A percentile compares a stretch with the other conserved stretches of the same genome.
Conservation (phyloP, 1,140 invertebrate genomes). For the Pseudomyrmex concolor region DNA sequence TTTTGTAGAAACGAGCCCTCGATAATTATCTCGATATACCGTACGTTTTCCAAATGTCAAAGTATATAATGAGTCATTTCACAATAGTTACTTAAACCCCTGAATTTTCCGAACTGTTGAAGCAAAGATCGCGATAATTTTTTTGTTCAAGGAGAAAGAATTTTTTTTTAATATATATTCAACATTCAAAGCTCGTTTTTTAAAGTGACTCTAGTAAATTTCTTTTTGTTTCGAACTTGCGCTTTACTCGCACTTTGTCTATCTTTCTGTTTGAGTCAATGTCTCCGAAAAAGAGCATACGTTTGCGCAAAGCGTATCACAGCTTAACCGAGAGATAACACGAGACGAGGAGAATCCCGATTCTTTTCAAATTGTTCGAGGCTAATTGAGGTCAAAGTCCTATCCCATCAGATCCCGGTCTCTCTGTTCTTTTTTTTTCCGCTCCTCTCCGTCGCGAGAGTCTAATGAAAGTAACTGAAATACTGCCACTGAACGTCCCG, state of each 20-base stretch:
- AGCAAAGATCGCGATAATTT: neutral
- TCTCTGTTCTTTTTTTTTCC: constrained; percentile 2
- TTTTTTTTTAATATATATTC: too few relatives aligned
- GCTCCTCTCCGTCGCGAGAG: neutral
- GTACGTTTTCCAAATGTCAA: neutral
- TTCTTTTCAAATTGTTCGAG: constrained; percentile 64
- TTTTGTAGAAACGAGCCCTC: neutral
- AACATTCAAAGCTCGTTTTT: too few relatives aligned
- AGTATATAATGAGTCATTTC: neutral
- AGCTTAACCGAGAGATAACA: too few relatives aligned
- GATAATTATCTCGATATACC: neutral
- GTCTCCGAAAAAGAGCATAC: neutral
- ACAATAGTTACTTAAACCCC: neutral
- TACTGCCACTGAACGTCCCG: constrained; percentile 65
- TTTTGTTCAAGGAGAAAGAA: too few relatives aligned
- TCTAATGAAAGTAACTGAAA: constrained; percentile 75
- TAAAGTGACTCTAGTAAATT: too few relatives aligned
- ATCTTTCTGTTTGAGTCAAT: neutral
- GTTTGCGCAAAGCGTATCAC: neutral
- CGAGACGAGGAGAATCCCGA: neutral
- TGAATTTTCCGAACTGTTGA: neutral
- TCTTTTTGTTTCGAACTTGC: too few relatives aligned
- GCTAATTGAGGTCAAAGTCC: constrained; percentile 63
- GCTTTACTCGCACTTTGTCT: too few relatives aligned
- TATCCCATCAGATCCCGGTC: constrained; percentile 3